phyloP scores from a whole-genome alignment of 2,888 invertebrate species.

The Epinotia ramella region DNA sequence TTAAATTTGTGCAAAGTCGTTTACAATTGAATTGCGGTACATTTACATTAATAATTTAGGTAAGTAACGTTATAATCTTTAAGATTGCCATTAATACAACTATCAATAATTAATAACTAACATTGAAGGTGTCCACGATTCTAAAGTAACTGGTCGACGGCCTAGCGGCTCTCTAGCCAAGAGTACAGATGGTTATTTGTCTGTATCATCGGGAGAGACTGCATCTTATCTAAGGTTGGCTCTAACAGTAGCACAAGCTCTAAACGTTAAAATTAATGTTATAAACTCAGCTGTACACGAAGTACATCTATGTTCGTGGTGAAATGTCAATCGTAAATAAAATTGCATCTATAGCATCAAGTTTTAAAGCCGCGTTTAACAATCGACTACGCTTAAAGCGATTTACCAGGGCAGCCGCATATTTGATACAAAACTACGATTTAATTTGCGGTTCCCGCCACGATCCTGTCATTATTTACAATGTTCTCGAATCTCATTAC shows the following conservation, averaged over 20 bases:
- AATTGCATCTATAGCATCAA: not conserved
- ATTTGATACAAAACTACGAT: not conserved
- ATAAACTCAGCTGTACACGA: not conserved
- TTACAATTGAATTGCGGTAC: constrained; percentile 58
- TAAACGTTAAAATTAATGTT: not conserved
- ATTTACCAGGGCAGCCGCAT: not conserved
- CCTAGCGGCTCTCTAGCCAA: constrained; percentile 5
- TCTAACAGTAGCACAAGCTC: not conserved
- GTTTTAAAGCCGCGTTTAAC: not conserved
- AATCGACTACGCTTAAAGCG: not conserved
- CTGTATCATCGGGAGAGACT: not conserved
- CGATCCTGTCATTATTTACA: not conserved
- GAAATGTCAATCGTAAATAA: not conserved
- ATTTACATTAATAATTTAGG: constrained; percentile 48
- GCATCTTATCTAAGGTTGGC: not conserved
- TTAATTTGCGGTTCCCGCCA: not conserved
- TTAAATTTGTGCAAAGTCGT: constrained; percentile 63
- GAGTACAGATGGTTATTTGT: not conserved
- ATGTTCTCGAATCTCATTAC: not conserved
- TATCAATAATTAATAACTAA: constrained; percentile 46
- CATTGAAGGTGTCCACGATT: constrained; percentile 27
- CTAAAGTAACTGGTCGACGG: constrained; percentile 18
- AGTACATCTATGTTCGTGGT: not conserved
- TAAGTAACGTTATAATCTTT: constrained; percentile 58
- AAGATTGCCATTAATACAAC: constrained; percentile 46